Evolutionary conservation across 2,113 vertebrate species (phyloP).

Genomic region (Thunnus maccoyii): DNA sequence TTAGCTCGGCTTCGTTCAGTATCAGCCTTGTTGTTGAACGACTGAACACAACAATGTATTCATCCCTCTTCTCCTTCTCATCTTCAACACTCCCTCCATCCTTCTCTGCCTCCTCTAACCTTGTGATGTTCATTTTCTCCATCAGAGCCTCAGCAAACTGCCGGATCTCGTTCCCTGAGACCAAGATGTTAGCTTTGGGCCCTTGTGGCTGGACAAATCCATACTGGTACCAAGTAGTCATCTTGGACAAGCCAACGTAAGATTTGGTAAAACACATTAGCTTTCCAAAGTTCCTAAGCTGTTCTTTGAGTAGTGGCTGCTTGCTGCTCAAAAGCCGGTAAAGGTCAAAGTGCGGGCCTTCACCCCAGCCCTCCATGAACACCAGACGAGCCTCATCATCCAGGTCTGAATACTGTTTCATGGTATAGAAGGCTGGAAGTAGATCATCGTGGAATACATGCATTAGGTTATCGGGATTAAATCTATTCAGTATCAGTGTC

Average conservation of each 20-base stretch:
- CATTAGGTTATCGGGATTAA: conserved; percentile 99
- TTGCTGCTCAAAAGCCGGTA: conserved; percentile 95
- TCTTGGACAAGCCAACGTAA: conserved; percentile 95
- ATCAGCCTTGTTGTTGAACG: conserved; percentile 94
- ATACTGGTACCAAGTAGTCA: conserved; percentile 99
- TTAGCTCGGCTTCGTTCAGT: conserved; percentile 95
- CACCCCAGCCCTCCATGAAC: conserved; percentile 98
- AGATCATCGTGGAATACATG: conserved; percentile 98
- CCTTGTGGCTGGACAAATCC: conserved; percentile 98
- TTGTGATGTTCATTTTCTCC: conserved; percentile 90
- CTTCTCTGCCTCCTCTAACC: conserved; percentile 62
- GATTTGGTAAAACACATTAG: conserved; percentile 97
- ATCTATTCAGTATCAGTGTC: conserved; percentile 94
- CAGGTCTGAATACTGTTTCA: conserved; percentile 94
- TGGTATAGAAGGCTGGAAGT: conserved; percentile 95
- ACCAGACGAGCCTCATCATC: conserved; percentile 91
- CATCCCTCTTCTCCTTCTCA: conserved; percentile 81
- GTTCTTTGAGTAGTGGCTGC: conserved; percentile 93
- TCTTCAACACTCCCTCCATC: conserved; percentile 75
- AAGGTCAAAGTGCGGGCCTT: conserved; percentile 95
- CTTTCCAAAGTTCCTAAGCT: conserved; percentile 92
- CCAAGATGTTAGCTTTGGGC: conserved; percentile 96
- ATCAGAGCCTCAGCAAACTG: conserved; percentile 90
- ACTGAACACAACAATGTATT: conserved; percentile 95
- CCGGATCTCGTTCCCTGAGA: conserved; percentile 95